Conservation (phyloP, 1,140 invertebrate species). For the Zaprionus camerounensis region DNA sequence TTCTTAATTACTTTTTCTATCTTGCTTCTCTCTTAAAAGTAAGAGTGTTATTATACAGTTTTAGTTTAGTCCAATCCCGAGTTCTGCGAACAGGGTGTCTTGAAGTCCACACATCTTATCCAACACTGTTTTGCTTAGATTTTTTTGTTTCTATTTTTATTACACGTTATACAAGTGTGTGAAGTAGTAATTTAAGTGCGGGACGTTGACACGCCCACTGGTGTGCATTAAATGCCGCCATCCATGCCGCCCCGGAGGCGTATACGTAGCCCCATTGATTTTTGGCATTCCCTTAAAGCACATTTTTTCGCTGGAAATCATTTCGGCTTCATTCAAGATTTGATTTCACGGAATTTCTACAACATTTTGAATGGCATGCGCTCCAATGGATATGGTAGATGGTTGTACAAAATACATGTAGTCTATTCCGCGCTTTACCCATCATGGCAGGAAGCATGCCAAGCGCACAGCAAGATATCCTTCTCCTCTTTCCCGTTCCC, state of each 20-base stretch:
- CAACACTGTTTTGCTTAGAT: constrained; percentile 6
- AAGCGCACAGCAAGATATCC: constrained; percentile 25
- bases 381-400: constrained; percentile 24
- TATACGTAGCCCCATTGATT: constrained; percentile 60
- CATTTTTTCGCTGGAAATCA: constrained; percentile 57
- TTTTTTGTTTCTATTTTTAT: constrained; percentile 52
- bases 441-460: constrained; percentile 20
- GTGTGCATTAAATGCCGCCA: constrained; percentile 66
- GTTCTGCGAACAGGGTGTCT: background rate
- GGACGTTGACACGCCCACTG: constrained; percentile 65
- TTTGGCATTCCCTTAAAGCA: constrained; percentile 71
- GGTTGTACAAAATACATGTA: background rate
- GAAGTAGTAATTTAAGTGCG: constrained; percentile 80
- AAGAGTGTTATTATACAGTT: background rate
- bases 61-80: background rate
- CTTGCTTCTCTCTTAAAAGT: background rate
- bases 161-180: constrained; percentile 79
- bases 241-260: constrained; percentile 50
- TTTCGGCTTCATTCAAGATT: constrained; percentile 44
- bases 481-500: background rate
- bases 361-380: constrained; percentile 43
- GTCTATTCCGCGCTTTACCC: constrained; percentile 16
- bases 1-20: too few relatives aligned
- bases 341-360: constrained; percentile 38
- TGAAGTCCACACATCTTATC: background rate